Base-by-base conservation (phyloP, 2,113 vertebrate genomes). In the Lates calcarifer region DNA sequence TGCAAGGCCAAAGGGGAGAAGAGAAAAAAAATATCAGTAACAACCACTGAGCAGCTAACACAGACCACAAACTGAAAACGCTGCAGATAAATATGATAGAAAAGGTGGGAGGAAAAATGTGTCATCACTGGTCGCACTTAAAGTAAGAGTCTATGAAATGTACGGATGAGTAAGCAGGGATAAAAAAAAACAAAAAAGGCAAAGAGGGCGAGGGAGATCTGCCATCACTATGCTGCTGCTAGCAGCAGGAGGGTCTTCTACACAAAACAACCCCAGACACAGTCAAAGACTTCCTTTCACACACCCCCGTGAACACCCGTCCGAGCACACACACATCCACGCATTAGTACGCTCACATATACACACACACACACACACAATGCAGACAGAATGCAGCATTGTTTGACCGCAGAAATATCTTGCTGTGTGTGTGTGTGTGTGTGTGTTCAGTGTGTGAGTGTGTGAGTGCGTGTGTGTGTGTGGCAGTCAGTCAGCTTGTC, bases 271-370 rank as follows among this genome's bases (percentile, higher is more conserved):
- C 80, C 80, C 83, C 83, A 90, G 89, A 89, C 79, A 76, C 77
- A 78, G 88, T 91, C 87, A 92, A 93, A 91, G 90, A 85, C 90
- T 85, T 89, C 83, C 83, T 92, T 93, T 92, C 87, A 93, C 87
- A 87, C 81, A 81, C 81, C 55, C 84, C 31, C 17, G 10, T 82
- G 73, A 87, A 85, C 33, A 70, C 62, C 57, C 24, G 51, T 84
- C 75, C 43, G 5, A 22, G 61, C 68, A 45, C 86, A 84, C 79
- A 72, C 80, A 75, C 29, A 57, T 63, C 55, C 78, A 22, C 71
- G 60, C 45, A 66, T 26, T 39, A 22, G 49, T 28, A 68, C 51
- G 7, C 71, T 22, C 70, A 33, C 64, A 65, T 11, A 41, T 12
- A 76, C 51, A 41, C 39, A 76, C 51, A 62, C 74, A 82, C 41